Percentiles rank a stretch among this genome's conserved stretches.
phyloP scores from a whole-genome alignment of 1,140 invertebrate genomes.

The Lamellibrachia luymesi region DNA sequence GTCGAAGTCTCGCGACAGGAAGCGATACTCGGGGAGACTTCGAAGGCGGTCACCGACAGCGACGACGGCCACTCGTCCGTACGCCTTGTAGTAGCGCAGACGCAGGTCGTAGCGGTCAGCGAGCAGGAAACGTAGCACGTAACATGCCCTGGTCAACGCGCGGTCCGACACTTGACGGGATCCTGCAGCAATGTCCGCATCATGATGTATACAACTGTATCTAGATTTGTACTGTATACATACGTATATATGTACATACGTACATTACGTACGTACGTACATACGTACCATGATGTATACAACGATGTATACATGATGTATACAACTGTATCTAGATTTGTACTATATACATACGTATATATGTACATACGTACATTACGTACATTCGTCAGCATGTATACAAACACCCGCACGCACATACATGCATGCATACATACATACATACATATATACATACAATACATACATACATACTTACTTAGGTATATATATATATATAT shows the following conservation, averaged over 20 bases:
- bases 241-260: neutral
- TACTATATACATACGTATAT: neutral
- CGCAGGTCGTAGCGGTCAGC: conserved; percentile 36
- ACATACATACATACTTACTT: neutral
- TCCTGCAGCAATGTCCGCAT: conserved; percentile 4
- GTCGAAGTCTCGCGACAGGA: conserved; percentile 31
- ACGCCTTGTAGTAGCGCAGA: conserved; percentile 37
- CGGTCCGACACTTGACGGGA: conserved; percentile 33
- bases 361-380: neutral
- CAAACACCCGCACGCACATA: neutral
- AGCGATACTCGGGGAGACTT: conserved; percentile 37
- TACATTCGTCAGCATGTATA: neutral
- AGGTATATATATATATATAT: no score
- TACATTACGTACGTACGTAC: neutral
- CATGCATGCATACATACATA: conserved; percentile 1
- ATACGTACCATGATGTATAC: neutral
- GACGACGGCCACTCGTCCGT: conserved; percentile 39
- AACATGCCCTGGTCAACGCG: conserved; percentile 42
- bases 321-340: conserved; percentile 13
- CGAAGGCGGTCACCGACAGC: conserved; percentile 32
- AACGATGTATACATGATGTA: neutral
- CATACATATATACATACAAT: neutral
- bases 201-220: neutral
- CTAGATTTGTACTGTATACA: neutral
- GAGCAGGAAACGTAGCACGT: conserved; percentile 43